These are phyloP conservation scores for Drosophila subpulchrella DNA, from an alignment of 1,140 invertebrate genomes.

Conservation along the genomic window DNA sequence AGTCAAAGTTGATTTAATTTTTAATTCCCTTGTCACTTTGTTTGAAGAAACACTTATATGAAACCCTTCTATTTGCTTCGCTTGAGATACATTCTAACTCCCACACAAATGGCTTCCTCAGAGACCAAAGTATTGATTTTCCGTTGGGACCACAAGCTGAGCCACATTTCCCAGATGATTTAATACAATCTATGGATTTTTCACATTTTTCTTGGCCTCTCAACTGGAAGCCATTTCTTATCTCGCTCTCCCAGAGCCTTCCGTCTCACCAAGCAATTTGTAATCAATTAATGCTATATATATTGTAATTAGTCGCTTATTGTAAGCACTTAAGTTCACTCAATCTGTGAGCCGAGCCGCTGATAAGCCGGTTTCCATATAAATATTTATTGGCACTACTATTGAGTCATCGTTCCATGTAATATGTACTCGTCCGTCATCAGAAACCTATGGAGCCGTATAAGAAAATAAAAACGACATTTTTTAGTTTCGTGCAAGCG, in stretches of 20 bases:
- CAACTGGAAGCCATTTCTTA: conserved; percentile 16
- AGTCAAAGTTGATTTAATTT: too few relatives aligned
- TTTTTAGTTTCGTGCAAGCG: conserved; percentile 27
- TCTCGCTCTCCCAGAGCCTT: conserved; percentile 7
- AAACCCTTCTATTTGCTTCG: background rate
- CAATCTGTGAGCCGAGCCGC: conserved; percentile 21
- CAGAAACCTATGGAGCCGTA: background rate
- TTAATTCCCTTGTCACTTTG: too few relatives aligned
- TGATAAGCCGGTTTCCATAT: conserved; percentile 54
- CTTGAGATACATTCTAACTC: background rate
- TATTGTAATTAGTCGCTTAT: conserved; percentile 54
- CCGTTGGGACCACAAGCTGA: background rate
- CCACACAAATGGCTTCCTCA: background rate
- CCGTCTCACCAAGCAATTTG: conserved; percentile 56
- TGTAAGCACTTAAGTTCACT: conserved; percentile 19
- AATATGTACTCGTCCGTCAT: conserved; percentile 11
- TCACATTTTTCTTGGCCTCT: conserved; percentile 1
- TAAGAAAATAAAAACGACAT: conserved; percentile 33
- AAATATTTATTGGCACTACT: conserved; percentile 22
- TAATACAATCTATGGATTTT: conserved; percentile 3
- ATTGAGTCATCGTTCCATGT: conserved; percentile 36
- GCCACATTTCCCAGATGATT: conserved; percentile 3
- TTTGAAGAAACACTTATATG: too few relatives aligned
- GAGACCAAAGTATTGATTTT: background rate
- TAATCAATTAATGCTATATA: conserved; percentile 67